These are phyloP conservation scores for Ictalurus punctatus DNA, from an alignment of 2,113 vertebrate species.

Conservation along the genomic window DNA sequence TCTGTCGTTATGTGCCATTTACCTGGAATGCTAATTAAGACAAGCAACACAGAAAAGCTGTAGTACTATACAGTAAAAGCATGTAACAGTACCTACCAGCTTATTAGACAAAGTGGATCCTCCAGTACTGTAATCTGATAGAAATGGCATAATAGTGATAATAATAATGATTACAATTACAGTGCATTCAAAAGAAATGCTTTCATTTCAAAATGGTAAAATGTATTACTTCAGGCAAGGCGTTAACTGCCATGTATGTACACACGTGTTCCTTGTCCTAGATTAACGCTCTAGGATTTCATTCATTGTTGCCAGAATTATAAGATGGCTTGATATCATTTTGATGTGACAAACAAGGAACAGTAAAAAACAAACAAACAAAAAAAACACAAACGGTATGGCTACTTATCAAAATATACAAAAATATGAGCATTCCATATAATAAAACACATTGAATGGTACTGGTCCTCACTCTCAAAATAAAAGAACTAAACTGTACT, in stretches of 20 bases:
- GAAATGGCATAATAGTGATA: not conserved
- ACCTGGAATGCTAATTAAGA: not conserved
- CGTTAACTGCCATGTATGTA: not conserved
- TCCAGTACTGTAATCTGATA: not conserved
- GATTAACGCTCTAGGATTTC: not conserved
- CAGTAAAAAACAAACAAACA: no score
- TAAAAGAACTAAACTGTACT: not conserved
- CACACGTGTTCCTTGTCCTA: no score
- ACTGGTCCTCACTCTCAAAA: not conserved
- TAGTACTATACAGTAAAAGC: not conserved
- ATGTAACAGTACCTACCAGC: not conserved
- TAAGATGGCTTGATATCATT: not conserved
- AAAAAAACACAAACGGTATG: not conserved
- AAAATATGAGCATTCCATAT: not conserved
- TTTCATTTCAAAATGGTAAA: not conserved
- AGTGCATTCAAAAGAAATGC: not conserved
- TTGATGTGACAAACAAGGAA: not conserved
- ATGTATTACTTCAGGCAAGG: not conserved
- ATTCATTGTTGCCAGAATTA: not conserved
- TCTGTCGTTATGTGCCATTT: not conserved
- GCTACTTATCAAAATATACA: not conserved
- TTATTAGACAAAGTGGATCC: not conserved
- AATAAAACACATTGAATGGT: not conserved
- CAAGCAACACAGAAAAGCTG: not conserved
- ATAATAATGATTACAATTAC: not conserved